Conservation (phyloP, 1,140 invertebrate genomes). For the Hyles euphorbiae region DNA sequence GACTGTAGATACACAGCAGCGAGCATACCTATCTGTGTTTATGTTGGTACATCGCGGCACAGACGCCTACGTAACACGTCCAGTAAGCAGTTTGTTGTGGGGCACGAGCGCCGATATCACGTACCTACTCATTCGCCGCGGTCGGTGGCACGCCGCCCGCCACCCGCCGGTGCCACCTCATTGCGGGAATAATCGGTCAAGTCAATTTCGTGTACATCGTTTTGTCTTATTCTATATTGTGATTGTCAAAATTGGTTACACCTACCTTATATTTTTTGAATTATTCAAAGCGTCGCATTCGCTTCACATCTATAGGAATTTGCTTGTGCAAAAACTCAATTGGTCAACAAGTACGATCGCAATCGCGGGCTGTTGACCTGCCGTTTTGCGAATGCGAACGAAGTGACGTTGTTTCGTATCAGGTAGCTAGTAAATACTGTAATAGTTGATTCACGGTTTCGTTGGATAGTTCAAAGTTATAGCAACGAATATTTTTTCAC, state of each 20-base stretch:
- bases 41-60: conserved; percentile 62
- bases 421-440: conserved; percentile 28
- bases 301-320: conserved; percentile 14
- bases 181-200: conserved; percentile 69
- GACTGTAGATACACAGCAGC: no score
- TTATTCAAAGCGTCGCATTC: conserved; percentile 11
- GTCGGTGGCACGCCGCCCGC: conserved; percentile 68
- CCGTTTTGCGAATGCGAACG: conserved; percentile 30
- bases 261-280: conserved; percentile 2
- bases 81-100: conserved; percentile 75
- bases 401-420: conserved; percentile 33
- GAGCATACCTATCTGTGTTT: conserved; percentile 54
- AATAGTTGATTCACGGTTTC: conserved; percentile 15
- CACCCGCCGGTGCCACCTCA: conserved; percentile 63
- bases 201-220: conserved; percentile 37
- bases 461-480: conserved; percentile 2
- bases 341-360: conserved; percentile 41
- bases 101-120: conserved; percentile 72
- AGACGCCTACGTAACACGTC: conserved; percentile 72
- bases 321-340: conserved; percentile 33
- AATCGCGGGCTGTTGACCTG: conserved; percentile 67
- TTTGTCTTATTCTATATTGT: not conserved
- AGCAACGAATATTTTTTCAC: conserved; percentile 36
- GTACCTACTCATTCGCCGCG: conserved; percentile 63
- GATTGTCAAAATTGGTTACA: conserved; percentile 1